Evolutionary conservation across 2,888 invertebrate genomes (phyloP).

Genomic region (Cyaniris semiargus): DNA sequence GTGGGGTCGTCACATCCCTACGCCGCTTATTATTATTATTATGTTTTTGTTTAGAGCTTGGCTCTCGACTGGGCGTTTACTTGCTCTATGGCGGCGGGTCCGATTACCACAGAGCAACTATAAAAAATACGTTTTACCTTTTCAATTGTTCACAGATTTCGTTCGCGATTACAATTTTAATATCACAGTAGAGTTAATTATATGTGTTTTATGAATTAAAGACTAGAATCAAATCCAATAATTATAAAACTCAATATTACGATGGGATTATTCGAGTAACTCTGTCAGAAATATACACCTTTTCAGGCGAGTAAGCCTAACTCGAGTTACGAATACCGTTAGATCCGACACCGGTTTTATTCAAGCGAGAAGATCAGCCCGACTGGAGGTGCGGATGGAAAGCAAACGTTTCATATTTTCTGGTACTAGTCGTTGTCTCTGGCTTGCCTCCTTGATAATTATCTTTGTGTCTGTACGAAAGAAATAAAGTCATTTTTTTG

Average conservation of each 20-base stretch:
- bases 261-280: not conserved
- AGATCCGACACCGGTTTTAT: slow-evolving; percentile 8
- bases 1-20: too few relatives aligned
- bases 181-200: too few relatives aligned
- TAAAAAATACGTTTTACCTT: too few relatives aligned
- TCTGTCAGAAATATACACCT: slow-evolving; percentile 25
- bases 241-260: not conserved
- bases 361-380: slow-evolving; percentile 24
- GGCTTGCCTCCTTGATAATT: not conserved
- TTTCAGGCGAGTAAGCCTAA: slow-evolving; percentile 4
- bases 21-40: too few relatives aligned
- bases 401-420: not conserved
- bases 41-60: too few relatives aligned
- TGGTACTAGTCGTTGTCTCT: not conserved
- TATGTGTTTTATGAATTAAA: too few relatives aligned
- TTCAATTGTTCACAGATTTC: too few relatives aligned
- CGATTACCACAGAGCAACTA: too few relatives aligned
- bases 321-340: not conserved
- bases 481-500: not conserved
- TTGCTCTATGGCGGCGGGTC: too few relatives aligned
- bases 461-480: not conserved
- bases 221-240: not conserved
- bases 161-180: too few relatives aligned
- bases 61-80: too few relatives aligned
- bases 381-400: slow-evolving; percentile 6